phyloP scores from a whole-genome alignment of 1,140 invertebrate species.

The Samia ricini region DNA sequence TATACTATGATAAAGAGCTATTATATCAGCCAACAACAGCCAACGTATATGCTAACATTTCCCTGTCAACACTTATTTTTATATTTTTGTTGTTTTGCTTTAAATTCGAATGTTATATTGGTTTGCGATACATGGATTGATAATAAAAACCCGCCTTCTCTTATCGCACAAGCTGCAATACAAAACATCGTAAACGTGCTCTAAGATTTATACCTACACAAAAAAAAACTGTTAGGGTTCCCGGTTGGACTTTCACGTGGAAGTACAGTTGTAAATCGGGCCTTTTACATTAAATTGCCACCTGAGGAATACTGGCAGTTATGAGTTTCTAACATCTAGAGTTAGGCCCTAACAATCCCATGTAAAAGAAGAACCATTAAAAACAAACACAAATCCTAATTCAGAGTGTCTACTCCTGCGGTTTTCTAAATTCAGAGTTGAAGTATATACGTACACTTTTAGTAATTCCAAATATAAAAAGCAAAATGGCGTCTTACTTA shows the following conservation, averaged over 20 bases:
- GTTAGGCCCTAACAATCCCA: not conserved
- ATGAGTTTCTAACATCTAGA: not conserved
- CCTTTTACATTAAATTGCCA: slow-evolving; percentile 35
- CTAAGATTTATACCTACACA: slow-evolving; percentile 73
- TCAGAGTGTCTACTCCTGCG: too few relatives aligned
- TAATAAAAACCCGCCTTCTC: slow-evolving; percentile 13
- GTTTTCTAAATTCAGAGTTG: too few relatives aligned
- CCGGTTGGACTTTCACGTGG: slow-evolving; percentile 54
- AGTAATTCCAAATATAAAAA: too few relatives aligned
- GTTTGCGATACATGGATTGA: not conserved
- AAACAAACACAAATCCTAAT: not conserved
- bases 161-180: slow-evolving; percentile 19
- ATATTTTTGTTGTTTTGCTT: not conserved
- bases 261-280: slow-evolving; percentile 45
- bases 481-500: too few relatives aligned
- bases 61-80: too few relatives aligned
- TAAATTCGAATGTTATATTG: not conserved
- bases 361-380: not conserved
- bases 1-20: too few relatives aligned
- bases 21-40: too few relatives aligned
- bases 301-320: not conserved
- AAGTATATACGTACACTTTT: too few relatives aligned
- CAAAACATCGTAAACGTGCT: slow-evolving; percentile 49
- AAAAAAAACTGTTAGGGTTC: slow-evolving; percentile 70
- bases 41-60: too few relatives aligned